Conservation (phyloP, 2,797 vertebrate genomes). For the Sciurus vulgaris region DNA sequence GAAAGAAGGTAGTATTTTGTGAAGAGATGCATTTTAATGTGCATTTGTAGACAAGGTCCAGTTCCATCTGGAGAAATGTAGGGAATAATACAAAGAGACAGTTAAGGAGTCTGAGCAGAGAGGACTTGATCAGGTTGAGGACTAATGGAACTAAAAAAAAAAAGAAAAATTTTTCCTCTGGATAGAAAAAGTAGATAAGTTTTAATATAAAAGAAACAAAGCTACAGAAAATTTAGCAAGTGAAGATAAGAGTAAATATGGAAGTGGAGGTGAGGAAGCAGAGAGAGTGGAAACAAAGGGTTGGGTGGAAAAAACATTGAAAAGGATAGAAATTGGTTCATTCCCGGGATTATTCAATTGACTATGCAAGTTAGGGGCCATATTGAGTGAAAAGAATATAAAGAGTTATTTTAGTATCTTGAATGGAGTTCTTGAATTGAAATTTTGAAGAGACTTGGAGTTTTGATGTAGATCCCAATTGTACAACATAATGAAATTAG, state of each 20-base stretch:
- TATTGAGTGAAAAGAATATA: neutral
- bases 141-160: neutral
- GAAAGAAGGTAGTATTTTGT: neutral
- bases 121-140: neutral
- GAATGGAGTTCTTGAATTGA: neutral
- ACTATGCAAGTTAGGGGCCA: neutral
- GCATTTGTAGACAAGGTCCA: neutral
- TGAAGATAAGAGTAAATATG: neutral
- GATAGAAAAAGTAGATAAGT: neutral
- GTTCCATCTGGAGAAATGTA: neutral
- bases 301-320: neutral
- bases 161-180: neutral
- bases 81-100: neutral
- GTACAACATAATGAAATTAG: neutral
- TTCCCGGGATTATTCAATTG: neutral
- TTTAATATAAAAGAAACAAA: neutral
- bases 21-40: neutral
- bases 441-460: neutral
- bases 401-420: neutral
- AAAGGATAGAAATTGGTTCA: neutral
- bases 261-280: neutral
- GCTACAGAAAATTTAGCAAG: neutral
- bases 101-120: neutral
- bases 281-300: neutral
- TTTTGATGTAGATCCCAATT: neutral